Evolutionary conservation across 2,888 invertebrate genomes (phyloP).

Genomic region (Mactromeris polynyma): DNA sequence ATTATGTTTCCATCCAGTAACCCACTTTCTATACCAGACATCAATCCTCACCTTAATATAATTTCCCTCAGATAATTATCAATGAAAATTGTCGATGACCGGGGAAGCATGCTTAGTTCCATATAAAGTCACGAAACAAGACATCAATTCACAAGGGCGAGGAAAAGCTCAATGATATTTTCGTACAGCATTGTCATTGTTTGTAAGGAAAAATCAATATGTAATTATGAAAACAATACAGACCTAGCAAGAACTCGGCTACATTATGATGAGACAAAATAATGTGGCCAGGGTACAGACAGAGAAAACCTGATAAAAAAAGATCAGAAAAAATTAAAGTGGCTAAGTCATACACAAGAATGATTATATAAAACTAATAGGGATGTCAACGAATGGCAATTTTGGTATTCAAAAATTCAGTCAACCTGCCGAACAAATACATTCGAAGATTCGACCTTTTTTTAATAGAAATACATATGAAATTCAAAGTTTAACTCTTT

Average conservation of each 20-base stretch:
- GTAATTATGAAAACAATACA: slow-evolving; percentile 26
- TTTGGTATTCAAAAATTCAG: too few species aligned
- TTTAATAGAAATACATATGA: too few species aligned
- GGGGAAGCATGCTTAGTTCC: background rate
- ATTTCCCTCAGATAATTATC: background rate
- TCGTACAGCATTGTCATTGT: background rate
- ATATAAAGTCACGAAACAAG: slow-evolving; percentile 21
- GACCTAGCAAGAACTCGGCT: background rate
- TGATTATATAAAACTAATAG: too few species aligned
- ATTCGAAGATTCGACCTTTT: too few species aligned
- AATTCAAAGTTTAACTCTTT: too few species aligned
- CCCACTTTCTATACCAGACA: background rate
- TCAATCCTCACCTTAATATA: background rate
- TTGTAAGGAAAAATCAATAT: slow-evolving; percentile 28
- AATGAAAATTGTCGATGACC: background rate
- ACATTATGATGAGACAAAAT: slow-evolving; percentile 11
- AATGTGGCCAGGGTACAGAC: slow-evolving; percentile 7
- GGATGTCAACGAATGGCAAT: too few species aligned
- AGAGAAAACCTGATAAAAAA: background rate
- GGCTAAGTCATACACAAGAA: too few species aligned
- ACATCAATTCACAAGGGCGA: slow-evolving; percentile 5
- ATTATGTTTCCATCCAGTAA: too few species aligned
- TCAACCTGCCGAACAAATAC: too few species aligned
- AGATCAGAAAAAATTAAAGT: background rate
- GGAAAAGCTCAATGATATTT: slow-evolving; percentile 28